Percentiles rank a stretch among this genome's conserved stretches.
These are phyloP conservation scores for Tetheella fluctuosa DNA, from an alignment of 2,888 invertebrate genomes.

Conservation along the genomic window DNA sequence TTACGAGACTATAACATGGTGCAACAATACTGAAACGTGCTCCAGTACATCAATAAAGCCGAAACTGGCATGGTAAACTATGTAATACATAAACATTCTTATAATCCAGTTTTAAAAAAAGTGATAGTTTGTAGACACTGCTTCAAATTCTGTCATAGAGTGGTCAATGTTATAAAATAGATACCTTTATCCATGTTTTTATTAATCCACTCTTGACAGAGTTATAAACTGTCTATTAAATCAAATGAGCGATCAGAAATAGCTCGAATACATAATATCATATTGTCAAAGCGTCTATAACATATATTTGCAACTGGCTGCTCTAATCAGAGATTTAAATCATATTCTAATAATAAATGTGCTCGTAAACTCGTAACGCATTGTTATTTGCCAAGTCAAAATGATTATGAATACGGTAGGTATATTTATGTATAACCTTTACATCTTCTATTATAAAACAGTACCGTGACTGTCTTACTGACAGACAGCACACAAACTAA, in stretches of 20 bases:
- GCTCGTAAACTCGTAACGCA: neutral
- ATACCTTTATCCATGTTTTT: no score
- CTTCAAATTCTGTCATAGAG: no score
- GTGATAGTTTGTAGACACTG: neutral
- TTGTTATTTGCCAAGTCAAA: neutral
- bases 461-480: no score
- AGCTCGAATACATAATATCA: neutral
- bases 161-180: no score
- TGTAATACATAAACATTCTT: neutral
- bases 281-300: neutral
- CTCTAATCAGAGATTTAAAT: no score
- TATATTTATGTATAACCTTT: neutral
- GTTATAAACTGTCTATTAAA: neutral
- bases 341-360: conserved; percentile 1
- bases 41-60: conserved; percentile 3
- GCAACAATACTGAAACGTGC: conserved; percentile 5
- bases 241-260: neutral
- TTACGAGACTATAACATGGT: conserved; percentile 7
- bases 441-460: no score
- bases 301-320: neutral
- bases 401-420: neutral
- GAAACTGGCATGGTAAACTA: neutral
- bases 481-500: no score
- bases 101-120: neutral
- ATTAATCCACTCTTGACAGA: neutral